Evolutionary conservation across 2,797 vertebrate species (phyloP).

Genomic region (Gymnothorax javanicus): DNA sequence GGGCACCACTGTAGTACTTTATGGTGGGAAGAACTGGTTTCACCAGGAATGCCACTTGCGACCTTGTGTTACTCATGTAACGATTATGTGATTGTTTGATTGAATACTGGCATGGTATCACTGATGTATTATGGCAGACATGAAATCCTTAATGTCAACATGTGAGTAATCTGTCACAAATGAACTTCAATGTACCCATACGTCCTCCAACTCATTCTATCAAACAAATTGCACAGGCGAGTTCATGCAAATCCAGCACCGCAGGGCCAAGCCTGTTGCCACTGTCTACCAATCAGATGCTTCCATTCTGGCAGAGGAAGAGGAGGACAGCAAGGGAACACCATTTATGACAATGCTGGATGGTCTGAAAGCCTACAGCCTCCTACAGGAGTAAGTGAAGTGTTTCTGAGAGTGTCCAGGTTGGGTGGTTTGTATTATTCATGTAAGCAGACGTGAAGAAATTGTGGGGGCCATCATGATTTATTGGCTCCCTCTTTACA

Average conservation of each 20-base stretch:
- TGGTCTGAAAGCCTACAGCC: conserved; percentile 54
- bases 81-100: too few relatives aligned
- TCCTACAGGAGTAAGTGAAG: conserved; percentile 64
- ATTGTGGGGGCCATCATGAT: neutral
- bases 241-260: conserved; percentile 52
- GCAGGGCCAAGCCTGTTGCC: conserved; percentile 29
- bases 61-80: too few relatives aligned
- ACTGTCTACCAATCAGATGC: conserved; percentile 31
- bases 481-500: neutral
- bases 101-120: too few relatives aligned
- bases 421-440: neutral
- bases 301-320: conserved; percentile 25
- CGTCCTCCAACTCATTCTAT: neutral
- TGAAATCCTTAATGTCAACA: neutral
- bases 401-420: neutral
- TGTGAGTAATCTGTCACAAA: neutral
- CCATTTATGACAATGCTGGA: conserved; percentile 62
- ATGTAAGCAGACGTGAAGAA: neutral
- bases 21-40: too few relatives aligned
- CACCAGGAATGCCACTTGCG: too few relatives aligned
- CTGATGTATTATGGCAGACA: neutral
- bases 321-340: conserved; percentile 53
- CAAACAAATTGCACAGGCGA: conserved; percentile 49
- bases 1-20: too few relatives aligned
- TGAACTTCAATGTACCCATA: neutral